Evolutionary conservation across 2,113 vertebrate species (phyloP).

Genomic region (Epinephelus cyanopodus): DNA sequence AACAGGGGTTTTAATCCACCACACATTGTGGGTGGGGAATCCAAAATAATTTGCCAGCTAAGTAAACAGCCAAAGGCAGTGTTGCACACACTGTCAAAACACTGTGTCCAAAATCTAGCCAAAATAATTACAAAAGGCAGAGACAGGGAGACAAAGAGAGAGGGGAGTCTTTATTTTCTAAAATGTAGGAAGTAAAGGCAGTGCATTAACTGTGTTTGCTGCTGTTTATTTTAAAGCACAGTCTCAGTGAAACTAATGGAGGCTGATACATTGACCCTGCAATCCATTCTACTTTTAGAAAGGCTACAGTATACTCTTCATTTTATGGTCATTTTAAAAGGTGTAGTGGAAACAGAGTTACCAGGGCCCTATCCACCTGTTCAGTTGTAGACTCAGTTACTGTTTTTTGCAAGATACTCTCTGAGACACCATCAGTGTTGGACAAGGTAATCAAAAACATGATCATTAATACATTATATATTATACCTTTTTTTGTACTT

Average conservation of each 20-base stretch:
- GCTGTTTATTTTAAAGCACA: slow-evolving; percentile 9
- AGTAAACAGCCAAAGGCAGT: slow-evolving; percentile 62
- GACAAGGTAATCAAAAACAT: neutral
- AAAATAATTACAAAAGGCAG: slow-evolving; percentile 45
- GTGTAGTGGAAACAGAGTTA: neutral
- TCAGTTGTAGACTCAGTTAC: neutral
- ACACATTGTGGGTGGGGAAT: slow-evolving; percentile 37
- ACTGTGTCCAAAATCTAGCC: slow-evolving; percentile 45
- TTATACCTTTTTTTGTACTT: too few species aligned
- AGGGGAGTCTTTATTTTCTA: neutral
- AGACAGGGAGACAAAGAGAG: neutral
- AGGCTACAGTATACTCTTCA: neutral
- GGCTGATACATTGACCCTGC: neutral
- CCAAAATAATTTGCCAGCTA: slow-evolving; percentile 55
- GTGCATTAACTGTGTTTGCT: neutral
- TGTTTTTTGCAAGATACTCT: too few species aligned
- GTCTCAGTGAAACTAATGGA: neutral
- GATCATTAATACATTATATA: neutral
- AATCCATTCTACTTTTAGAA: neutral
- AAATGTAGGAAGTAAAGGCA: neutral
- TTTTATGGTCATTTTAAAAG: too few species aligned
- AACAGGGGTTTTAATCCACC: slow-evolving; percentile 52
- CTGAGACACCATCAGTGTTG: neutral
- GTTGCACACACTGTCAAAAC: slow-evolving; percentile 38
- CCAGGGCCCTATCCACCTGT: neutral